Conservation (phyloP, 2,888 invertebrate species). For the Nasonia oneida region DNA sequence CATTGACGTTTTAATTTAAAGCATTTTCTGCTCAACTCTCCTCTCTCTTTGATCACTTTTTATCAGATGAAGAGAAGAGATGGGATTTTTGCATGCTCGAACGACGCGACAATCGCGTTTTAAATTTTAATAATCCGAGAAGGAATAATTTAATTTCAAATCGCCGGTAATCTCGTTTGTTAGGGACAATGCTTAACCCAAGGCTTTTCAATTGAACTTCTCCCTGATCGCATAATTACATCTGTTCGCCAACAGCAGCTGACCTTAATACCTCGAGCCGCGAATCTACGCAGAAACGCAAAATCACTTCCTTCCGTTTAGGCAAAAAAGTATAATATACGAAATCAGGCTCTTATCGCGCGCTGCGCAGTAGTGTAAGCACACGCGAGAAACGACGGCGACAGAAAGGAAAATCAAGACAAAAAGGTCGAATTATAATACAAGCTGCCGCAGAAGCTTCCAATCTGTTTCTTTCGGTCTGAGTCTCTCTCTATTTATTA, state of each 20-base stretch:
- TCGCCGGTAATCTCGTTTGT: background rate
- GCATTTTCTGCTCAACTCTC: background rate
- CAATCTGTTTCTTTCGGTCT: conserved; percentile 12
- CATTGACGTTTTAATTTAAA: too few species aligned
- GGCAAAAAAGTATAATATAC: background rate
- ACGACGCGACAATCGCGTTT: background rate
- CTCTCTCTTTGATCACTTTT: background rate
- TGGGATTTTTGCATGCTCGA: background rate
- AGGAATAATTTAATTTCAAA: background rate
- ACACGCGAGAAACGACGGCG: background rate
- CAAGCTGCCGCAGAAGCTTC: background rate
- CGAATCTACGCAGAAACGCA: background rate
- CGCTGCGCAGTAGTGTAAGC: background rate
- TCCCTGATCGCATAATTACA: background rate
- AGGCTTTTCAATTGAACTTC: background rate
- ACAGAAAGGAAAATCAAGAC: conserved; percentile 38
- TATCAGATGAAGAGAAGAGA: background rate
- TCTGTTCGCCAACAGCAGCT: background rate
- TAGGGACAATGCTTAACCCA: background rate
- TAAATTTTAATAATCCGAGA: background rate
- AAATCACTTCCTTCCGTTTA: background rate
- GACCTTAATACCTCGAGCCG: background rate
- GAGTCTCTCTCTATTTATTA: conserved; percentile 22
- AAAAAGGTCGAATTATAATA: conserved; percentile 22
- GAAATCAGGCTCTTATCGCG: background rate